Evolutionary conservation across 1,140 invertebrate species (phyloP).

Genomic region (Drosophila gunungcola): DNA sequence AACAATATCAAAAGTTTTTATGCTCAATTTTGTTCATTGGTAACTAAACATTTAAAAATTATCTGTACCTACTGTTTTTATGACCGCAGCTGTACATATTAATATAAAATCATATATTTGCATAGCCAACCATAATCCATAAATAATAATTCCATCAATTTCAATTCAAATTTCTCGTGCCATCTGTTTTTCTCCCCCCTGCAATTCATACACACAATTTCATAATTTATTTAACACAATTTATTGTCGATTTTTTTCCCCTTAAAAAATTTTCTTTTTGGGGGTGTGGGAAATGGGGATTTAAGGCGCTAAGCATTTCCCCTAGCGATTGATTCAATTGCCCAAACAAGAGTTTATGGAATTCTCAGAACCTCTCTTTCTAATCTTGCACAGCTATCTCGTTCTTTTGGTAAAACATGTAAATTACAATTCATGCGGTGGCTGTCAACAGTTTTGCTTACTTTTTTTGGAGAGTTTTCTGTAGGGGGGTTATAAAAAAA

Average conservation of each 20-base stretch:
- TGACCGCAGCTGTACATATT: neutral
- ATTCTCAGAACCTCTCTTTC: neutral
- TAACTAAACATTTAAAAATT: too few relatives aligned
- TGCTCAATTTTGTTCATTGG: too few relatives aligned
- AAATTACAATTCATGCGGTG: conserved; percentile 26
- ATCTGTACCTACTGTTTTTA: too few relatives aligned
- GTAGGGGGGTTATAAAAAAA: neutral
- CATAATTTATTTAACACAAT: conserved; percentile 10
- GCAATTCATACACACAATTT: neutral
- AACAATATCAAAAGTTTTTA: too few relatives aligned
- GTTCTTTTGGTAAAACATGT: neutral
- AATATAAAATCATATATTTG: conserved; percentile 7
- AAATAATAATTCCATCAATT: conserved; percentile 37
- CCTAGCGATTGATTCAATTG: conserved; percentile 22
- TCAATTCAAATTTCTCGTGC: conserved; percentile 5
- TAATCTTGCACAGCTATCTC: neutral
- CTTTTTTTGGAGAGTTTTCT: neutral
- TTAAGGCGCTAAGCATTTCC: neutral
- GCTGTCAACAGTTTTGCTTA: conserved; percentile 10
- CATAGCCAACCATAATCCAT: conserved; percentile 13
- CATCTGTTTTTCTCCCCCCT: neutral
- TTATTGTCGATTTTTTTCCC: conserved; percentile 1
- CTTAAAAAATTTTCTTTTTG: neutral
- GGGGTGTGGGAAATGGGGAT: neutral
- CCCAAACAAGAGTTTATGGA: conserved; percentile 1